These are phyloP conservation scores for Varanus salvator DNA, from an alignment of 2,113 vertebrate species.

Conservation along the genomic window DNA sequence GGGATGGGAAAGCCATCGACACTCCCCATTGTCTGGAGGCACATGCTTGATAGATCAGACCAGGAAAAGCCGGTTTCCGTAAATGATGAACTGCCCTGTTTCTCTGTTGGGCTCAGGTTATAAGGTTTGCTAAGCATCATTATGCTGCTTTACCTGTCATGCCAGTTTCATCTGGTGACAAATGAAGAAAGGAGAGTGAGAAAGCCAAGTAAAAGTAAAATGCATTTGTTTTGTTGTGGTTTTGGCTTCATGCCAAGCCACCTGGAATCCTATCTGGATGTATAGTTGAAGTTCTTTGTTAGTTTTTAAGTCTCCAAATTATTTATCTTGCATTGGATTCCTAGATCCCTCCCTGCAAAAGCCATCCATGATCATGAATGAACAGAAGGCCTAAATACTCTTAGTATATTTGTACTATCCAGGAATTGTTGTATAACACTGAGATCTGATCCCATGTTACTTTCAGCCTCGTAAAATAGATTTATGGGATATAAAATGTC, in stretches of 20 bases:
- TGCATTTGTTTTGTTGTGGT: neutral
- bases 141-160: neutral
- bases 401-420: slow-evolving; percentile 17
- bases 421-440: slow-evolving; percentile 10
- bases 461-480: neutral
- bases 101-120: neutral
- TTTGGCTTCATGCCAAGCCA: slow-evolving; percentile 21
- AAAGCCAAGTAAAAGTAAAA: slow-evolving; percentile 31
- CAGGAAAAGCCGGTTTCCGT: neutral
- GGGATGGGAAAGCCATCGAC: neutral
- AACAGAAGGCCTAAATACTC: slow-evolving; percentile 21
- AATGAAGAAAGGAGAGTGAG: slow-evolving; percentile 26
- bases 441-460: slow-evolving; percentile 19
- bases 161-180: neutral
- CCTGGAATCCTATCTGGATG: slow-evolving; percentile 1
- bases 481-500: neutral
- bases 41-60: neutral
- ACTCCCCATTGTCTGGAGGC: neutral
- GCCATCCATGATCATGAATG: slow-evolving; percentile 7
- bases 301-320: neutral
- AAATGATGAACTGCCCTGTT: neutral
- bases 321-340: slow-evolving; percentile 29
- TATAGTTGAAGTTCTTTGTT: neutral
- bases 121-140: neutral
- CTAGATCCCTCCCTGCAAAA: slow-evolving; percentile 7